Evolutionary conservation across 2,113 vertebrate species (phyloP), one percentile per base, ranked within the genome.

Genomic region (Hippocampus zosterae): DNA sequence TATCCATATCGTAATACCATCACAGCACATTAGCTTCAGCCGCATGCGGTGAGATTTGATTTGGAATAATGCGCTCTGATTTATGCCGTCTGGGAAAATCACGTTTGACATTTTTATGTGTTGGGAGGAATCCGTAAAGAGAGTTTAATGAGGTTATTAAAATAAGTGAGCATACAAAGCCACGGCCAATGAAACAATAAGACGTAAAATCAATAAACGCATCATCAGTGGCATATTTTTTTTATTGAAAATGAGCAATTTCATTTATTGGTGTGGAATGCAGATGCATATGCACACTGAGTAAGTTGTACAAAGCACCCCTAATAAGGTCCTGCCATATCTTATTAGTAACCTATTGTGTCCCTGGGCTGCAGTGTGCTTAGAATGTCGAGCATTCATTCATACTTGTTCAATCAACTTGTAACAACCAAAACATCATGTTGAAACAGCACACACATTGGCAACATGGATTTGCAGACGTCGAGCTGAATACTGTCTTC

Each of bases 1-100:
- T 16, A 69, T 68, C 55, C 63, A 44, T 65, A 65, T 65, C 63
- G 40, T 65, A 65, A 65, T 65, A 44, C 61, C 67, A 53, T 67
- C 48, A 72, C 19, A 56, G 44, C 16, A 77, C 67, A 72, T 77
- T 42, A 65, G 41, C 41, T 68, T 60, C 23, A 50, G 70, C 50
- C 63, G 59, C 59, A 42, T 18, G 23, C 11, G 21, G 63, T 23
- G 56, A 46, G 67, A 59, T 69, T 40, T 57, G 21, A 57, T 64
- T 71, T 64, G 41, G 27, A 57, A 66, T 69, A 46, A 72, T 62
- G n/a, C n/a, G 25, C 40, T 41, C 29, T 67, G 40, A 70, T 62
- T 52, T 62, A 74, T 59, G 56, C 48, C 23, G 67, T 67, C 41
- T 56, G 42, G 25, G 29, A 65, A 65, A 65, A 65, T 46, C 41